A percentile compares a stretch with the other conserved stretches of the same genome.
These are phyloP conservation scores for Caretta caretta DNA, from an alignment of 2,113 vertebrate species.

Conservation along the genomic window DNA sequence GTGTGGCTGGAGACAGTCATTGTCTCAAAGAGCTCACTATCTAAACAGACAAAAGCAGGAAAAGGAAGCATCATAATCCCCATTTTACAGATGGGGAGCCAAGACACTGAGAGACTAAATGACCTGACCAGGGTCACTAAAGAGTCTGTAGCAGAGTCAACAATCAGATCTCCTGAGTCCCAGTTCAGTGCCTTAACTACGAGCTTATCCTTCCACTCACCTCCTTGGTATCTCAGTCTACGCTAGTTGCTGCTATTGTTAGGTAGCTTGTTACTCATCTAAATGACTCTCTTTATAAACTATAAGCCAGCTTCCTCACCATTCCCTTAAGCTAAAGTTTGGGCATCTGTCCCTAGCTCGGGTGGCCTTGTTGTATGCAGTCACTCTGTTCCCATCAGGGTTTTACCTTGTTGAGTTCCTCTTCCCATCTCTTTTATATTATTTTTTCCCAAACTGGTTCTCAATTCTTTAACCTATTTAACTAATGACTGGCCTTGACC, in stretches of 20 bases:
- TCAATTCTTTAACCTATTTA: background rate
- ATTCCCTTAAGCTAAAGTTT: no score
- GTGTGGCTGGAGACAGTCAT: background rate
- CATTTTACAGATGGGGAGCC: background rate
- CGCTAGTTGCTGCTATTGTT: background rate
- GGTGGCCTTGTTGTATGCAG: no score
- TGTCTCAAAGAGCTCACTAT: background rate
- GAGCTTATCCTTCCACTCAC: background rate
- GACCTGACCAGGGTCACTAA: background rate
- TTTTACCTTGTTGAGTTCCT: background rate
- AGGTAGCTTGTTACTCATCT: background rate
- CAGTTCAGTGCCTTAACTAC: background rate
- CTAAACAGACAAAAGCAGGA: background rate
- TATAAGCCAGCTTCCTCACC: background rate
- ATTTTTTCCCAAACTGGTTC: background rate
- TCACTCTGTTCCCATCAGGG: background rate
- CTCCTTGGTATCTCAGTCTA: background rate
- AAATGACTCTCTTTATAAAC: background rate
- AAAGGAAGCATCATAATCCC: background rate
- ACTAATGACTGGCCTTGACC: background rate
- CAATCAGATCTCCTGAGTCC: background rate
- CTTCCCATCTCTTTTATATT: background rate
- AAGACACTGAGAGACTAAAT: background rate
- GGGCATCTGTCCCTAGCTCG: no score
- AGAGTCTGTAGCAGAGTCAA: background rate